Evolutionary conservation across 2,888 invertebrate genomes (phyloP).

Genomic region (Nesidiocoris tenuis): DNA sequence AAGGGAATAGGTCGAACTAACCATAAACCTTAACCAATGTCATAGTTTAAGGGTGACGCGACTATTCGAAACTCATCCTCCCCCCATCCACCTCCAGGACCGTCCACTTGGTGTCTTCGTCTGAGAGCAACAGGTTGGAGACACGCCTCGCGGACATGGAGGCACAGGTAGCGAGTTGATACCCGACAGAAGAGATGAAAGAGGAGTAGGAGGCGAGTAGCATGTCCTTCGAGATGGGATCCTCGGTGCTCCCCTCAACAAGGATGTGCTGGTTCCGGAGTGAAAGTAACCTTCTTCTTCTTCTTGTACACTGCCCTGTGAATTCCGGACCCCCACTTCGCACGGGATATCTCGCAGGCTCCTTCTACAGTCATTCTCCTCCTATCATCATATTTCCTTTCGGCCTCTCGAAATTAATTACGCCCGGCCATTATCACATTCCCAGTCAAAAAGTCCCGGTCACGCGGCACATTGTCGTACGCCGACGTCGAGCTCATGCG

Average conservation of each 20-base stretch:
- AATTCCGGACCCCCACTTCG: constrained; percentile 35
- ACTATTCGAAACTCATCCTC: neutral
- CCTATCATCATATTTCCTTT: neutral
- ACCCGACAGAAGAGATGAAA: neutral
- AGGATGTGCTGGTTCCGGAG: constrained; percentile 43
- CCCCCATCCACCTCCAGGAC: neutral
- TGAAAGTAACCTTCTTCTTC: constrained; percentile 40
- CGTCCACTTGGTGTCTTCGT: neutral
- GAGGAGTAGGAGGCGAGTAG: neutral
- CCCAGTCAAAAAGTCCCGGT: neutral
- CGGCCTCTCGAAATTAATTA: neutral
- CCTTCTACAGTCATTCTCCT: neutral
- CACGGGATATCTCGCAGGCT: neutral
- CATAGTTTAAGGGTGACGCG: neutral
- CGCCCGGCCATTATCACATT: neutral
- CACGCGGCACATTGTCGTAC: neutral
- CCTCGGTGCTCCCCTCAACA: constrained; percentile 22
- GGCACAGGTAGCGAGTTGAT: neutral
- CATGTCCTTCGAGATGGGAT: constrained; percentile 31
- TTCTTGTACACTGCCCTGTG: constrained; percentile 14
- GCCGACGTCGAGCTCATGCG: too few species aligned
- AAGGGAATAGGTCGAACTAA: too few species aligned
- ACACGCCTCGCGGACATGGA: neutral
- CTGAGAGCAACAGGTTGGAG: neutral
- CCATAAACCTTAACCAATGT: too few species aligned